phyloP scores from a whole-genome alignment of 2,888 invertebrate species.

The Tipula helvola region DNA sequence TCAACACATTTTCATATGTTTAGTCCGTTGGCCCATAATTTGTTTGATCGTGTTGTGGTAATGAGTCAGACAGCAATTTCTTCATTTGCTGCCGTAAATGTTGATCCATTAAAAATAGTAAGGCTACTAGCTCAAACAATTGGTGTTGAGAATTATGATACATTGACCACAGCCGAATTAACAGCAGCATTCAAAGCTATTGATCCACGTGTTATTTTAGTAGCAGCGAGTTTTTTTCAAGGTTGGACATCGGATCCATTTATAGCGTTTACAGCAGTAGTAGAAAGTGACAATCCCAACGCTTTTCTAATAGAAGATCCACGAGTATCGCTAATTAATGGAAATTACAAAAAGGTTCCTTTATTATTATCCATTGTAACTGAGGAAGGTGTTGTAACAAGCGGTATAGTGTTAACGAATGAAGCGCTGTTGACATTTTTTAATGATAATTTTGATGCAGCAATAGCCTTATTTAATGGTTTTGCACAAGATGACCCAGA shows the following conservation, averaged over 20 bases:
- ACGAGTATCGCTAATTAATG: background rate
- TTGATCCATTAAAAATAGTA: conserved; percentile 11
- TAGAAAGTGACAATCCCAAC: background rate
- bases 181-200: background rate
- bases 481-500: background rate
- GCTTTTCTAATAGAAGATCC: conserved; percentile 10
- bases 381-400: background rate
- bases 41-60: conserved; percentile 19
- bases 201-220: background rate
- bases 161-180: background rate
- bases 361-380: background rate
- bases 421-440: no score
- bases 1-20: conserved; percentile 28
- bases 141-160: background rate
- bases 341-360: background rate
- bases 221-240: background rate
- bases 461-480: no score
- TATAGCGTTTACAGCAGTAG: background rate
- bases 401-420: background rate
- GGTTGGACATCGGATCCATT: background rate
- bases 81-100: conserved; percentile 17
- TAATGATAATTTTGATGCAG: no score
- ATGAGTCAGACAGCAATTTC: conserved; percentile 28
- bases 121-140: background rate
- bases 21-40: conserved; percentile 13